Base-by-base conservation (phyloP, 2,888 invertebrate species). In the Plebejus melissa region DNA sequence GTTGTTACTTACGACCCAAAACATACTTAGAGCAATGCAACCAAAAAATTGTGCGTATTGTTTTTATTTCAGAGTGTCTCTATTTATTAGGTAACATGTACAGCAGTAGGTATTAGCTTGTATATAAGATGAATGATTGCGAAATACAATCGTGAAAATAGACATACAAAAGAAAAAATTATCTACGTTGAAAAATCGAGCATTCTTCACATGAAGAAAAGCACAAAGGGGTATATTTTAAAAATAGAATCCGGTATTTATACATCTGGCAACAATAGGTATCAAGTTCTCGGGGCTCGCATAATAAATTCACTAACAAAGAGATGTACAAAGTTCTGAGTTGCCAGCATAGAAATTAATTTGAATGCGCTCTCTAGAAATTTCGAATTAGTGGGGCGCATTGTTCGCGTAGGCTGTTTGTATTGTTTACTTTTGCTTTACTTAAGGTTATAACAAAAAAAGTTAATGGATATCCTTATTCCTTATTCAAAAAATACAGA, bases 241-340 rank as follows among this genome's bases (percentile, higher is more conserved):
- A 71, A 71, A 71, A 71, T 71, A 46, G 28, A 71, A 71, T 65
- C 65, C 72, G 32, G 54, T 71, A 46, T 71, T 71, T 72, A 50
- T 72, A 72, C 72, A 70, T 75, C 75, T 54, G 38, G 72, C n/a
- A 77, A 78, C 79, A 79, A 76, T 57, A 76, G 74, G 72, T 71
- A 57, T 76, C 75, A 74, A 75, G 74, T 75, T 75, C 22, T 28
- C 74, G 65, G 75, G 77, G 74, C 50, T 77, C 75, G 65, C 76
- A 74, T 76, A 78, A 76, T 78, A 78, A 77, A 77, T 77, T 76
- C 75, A 74, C 76, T 72, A 76, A 77, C 77, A 77, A 77, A 78
- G 79, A 78, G 78, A 75, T 74, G 76, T 79, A 72, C 76, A 79
- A 79, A 78, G 76, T 79, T 79, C 77, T 75, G 75, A 76, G 76